Evolutionary conservation across 2,888 invertebrate species (phyloP), one percentile per base, ranked within the genome.

Genomic region (Iselma pallidipennis): DNA sequence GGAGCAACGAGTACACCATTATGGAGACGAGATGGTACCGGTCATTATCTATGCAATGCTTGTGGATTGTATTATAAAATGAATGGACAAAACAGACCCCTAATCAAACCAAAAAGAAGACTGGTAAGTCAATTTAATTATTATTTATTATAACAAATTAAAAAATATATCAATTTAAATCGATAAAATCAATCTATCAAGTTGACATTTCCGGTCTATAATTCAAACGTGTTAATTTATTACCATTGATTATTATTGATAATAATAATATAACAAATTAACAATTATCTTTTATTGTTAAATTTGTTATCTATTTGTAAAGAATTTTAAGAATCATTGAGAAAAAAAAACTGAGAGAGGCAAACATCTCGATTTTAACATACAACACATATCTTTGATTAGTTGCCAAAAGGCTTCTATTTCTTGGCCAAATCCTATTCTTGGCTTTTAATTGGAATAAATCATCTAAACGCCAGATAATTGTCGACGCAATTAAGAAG

Each of bases 21-120:
- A 66, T 93, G 96, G 96, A 88, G 96, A 80, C 88, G 99, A 76
- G 98, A 99, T 83, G 97, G 98, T 71, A 97, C 97, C 72, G 98
- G 98, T 50, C 96, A 95, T 83, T 98, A 98, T 86, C 89, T 92
- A 77, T 98, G 98, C 89, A 98, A 98, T 85, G 99, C 99, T 73
- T 99, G 99, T 84, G 99, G 98, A 75, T 90, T 99, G 75, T 99
- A 99, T 87, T 97, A 98, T 88, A 98, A 98, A 88, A 98, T 98
- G 97, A 99, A 99, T 84, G 98, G 98, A 77, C 95, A 96, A 83
- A 98, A 97, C 84, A 87, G 98, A 83, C 98, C 98, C 63, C 90
- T 99, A 80, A 97, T 98, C 86, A 98, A 98, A 89, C 98, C 98
- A 80, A 98, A 98, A 87, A 91, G 98, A 89, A 92, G 98, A 90